Evolutionary conservation across 2,888 invertebrate genomes (phyloP).

Genomic region (Linnaemya tessellans): DNA sequence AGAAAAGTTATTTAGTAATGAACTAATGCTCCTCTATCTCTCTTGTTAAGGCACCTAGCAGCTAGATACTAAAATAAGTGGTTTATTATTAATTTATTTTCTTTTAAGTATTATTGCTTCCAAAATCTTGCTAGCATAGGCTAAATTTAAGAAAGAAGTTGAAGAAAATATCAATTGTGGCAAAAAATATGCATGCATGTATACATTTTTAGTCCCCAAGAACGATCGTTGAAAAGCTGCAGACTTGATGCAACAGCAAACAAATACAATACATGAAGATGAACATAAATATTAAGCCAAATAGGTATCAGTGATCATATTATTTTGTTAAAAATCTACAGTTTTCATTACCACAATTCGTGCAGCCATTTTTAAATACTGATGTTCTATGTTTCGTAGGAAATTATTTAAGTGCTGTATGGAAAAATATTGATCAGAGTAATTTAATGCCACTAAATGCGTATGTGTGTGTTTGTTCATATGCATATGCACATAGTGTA

Average conservation of each 20-base stretch:
- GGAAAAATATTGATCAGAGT: background rate
- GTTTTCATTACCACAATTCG: background rate
- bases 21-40: background rate
- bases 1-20: background rate
- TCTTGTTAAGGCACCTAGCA: background rate
- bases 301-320: no score
- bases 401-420: background rate
- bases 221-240: background rate
- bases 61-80: no score
- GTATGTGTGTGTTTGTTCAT: background rate
- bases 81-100: slow-evolving; percentile 12
- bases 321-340: background rate
- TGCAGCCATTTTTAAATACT: background rate
- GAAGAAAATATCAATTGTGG: slow-evolving; percentile 36
- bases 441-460: background rate
- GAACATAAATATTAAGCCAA: no score
- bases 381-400: background rate
- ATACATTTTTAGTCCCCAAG: background rate
- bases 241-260: background rate
- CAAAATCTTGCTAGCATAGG: slow-evolving; percentile 40
- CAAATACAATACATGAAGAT: background rate
- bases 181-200: slow-evolving; percentile 22
- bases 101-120: background rate
- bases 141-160: slow-evolving; percentile 13
- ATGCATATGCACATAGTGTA: background rate